Conservation (phyloP, 1,140 invertebrate species). For the Cotesia vestalis region DNA sequence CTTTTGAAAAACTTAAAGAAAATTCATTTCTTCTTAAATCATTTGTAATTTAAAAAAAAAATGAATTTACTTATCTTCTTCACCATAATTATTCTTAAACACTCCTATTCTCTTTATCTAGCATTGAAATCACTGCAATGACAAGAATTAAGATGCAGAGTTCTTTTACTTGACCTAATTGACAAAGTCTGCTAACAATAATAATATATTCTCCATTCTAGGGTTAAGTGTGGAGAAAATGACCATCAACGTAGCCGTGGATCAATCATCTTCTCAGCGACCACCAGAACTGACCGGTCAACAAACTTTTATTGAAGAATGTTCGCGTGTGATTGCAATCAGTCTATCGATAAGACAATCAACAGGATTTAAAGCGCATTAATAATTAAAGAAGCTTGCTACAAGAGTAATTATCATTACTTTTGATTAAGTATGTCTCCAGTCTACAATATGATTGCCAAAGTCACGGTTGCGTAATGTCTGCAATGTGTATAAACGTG, state of each 20-base stretch:
- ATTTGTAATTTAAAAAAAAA: too few species aligned
- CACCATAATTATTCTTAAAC: background rate
- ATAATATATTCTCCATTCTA: background rate
- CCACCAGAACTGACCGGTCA: background rate
- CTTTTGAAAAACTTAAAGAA: too few species aligned
- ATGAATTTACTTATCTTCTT: too few species aligned
- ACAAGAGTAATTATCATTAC: too few species aligned
- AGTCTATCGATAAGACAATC: too few species aligned
- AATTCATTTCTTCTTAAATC: too few species aligned
- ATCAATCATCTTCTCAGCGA: background rate
- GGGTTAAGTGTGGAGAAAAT: conserved; percentile 4
- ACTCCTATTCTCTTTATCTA: background rate
- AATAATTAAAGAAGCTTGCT: too few species aligned
- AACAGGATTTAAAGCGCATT: too few species aligned
- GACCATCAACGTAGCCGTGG: background rate
- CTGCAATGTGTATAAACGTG: conserved; percentile 26
- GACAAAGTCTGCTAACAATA: background rate
- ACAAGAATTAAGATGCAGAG: background rate
- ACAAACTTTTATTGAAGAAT: background rate
- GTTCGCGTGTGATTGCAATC: too few species aligned
- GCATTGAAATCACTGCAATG: conserved; percentile 15
- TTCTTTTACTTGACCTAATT: background rate
- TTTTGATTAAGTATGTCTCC: background rate
- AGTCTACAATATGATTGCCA: background rate
- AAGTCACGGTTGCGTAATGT: conserved; percentile 16